These are phyloP conservation scores for Otus sunia DNA, from an alignment of 2,113 vertebrate species.

Conservation along the genomic window DNA sequence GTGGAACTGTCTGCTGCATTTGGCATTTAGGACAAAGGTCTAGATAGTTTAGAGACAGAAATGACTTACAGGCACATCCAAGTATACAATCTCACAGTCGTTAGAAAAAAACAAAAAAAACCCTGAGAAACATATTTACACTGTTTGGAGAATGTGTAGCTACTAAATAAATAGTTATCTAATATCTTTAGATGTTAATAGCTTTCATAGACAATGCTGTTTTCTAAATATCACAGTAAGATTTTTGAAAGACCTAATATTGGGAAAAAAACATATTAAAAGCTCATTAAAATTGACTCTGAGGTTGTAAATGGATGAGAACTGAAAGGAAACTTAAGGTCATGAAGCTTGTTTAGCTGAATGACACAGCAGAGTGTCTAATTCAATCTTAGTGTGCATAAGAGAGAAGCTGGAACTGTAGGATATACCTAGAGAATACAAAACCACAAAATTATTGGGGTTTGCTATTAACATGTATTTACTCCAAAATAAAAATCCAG, in stretches of 20 bases:
- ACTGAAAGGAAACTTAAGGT: slow-evolving; percentile 42
- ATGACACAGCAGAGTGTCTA: not conserved
- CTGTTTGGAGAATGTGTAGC: not conserved
- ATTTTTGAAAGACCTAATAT: slow-evolving; percentile 18
- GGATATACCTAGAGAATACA: not conserved
- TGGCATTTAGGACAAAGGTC: not conserved
- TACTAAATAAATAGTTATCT: slow-evolving; percentile 35
- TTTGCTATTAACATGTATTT: not conserved
- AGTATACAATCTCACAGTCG: not conserved
- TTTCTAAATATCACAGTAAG: slow-evolving; percentile 25
- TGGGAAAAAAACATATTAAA: not conserved
- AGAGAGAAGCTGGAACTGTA: not conserved
- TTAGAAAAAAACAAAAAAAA: not conserved
- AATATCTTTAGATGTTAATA: slow-evolving; percentile 32
- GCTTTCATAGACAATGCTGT: slow-evolving; percentile 1
- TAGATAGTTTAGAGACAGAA: not conserved
- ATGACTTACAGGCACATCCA: not conserved
- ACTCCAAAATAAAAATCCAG: not conserved
- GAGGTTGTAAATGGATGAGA: slow-evolving; percentile 25
- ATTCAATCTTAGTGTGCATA: not conserved
- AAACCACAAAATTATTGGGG: not conserved
- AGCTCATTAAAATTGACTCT: slow-evolving; percentile 26
- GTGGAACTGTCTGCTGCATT: not conserved
- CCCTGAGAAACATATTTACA: not conserved
- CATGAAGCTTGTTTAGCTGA: slow-evolving; percentile 47